phyloP scores from a whole-genome alignment of 1,140 invertebrate species.

The Drosophila bipectinata region DNA sequence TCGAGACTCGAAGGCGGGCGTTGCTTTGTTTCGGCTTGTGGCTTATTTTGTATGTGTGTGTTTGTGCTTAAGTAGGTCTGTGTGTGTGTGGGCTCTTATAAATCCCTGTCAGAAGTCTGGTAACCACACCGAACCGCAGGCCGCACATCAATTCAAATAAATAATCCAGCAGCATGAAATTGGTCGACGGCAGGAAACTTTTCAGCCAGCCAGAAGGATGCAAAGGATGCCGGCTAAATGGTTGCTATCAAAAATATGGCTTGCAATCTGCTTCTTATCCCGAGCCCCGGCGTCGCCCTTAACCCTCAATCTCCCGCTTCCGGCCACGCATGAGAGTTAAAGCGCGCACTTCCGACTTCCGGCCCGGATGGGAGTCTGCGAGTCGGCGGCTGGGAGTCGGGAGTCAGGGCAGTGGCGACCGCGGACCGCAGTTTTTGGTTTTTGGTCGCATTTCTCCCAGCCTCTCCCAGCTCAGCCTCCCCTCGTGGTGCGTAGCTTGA shows the following conservation, averaged over 20 bases:
- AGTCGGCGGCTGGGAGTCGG: no score
- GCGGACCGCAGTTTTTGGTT: conserved; percentile 54
- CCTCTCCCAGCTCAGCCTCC: not conserved
- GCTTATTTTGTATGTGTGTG: not conserved
- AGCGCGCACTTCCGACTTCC: conserved; percentile 73
- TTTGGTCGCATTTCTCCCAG: conserved; percentile 39
- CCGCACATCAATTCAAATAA: conserved; percentile 81
- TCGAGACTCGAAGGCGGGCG: not conserved
- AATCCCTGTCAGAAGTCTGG: conserved; percentile 41
- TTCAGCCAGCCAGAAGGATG: conserved; percentile 35
- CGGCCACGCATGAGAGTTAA: conserved; percentile 64
- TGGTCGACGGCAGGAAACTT: conserved; percentile 65
- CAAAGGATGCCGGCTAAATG: conserved; percentile 51
- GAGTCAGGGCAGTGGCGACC: conserved; percentile 4
- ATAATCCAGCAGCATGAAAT: conserved; percentile 79
- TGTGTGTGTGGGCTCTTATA: conserved; percentile 18
- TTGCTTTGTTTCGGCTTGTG: not conserved
- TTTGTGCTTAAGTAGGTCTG: not conserved
- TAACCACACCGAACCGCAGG: conserved; percentile 41
- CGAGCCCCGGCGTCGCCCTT: not conserved
- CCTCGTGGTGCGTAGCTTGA: conserved; percentile 28
- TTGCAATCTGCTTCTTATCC: conserved; percentile 40
- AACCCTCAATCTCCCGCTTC: conserved; percentile 12
- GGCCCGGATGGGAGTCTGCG: conserved; percentile 24
- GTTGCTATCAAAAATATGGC: conserved; percentile 74